Percentiles rank a stretch among this genome's conserved stretches.
phyloP scores from a whole-genome alignment of 2,797 vertebrate species.

The Danio jaintianensis region DNA sequence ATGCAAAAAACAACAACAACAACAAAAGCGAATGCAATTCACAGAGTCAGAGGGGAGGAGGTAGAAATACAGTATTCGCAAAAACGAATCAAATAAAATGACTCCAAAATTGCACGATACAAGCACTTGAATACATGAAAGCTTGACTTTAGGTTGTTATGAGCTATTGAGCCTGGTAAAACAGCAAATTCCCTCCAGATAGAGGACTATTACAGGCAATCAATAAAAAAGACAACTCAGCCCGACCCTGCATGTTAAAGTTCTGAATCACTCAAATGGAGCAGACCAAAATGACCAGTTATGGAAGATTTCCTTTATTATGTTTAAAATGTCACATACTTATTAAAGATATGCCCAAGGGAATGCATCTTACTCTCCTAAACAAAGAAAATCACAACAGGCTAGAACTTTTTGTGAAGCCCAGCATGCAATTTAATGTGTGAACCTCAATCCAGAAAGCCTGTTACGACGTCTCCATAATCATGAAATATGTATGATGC shows the following conservation, averaged over 20 bases:
- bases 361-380: slow-evolving; percentile 8
- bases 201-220: neutral
- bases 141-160: neutral
- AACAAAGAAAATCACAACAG: slow-evolving; percentile 25
- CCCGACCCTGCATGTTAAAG: neutral
- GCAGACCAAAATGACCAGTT: slow-evolving; percentile 12
- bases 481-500: slow-evolving; percentile 33
- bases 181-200: neutral
- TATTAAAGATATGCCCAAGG: slow-evolving; percentile 21
- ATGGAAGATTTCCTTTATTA: slow-evolving; percentile 19
- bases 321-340: slow-evolving; percentile 37
- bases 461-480: slow-evolving; percentile 16
- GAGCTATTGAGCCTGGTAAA: neutral
- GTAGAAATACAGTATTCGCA: too few species aligned
- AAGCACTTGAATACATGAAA: neutral
- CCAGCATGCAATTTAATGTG: neutral
- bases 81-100: neutral
- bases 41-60: too few species aligned
- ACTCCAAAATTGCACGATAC: neutral
- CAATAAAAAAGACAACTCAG: slow-evolving; percentile 1
- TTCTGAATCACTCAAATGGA: neutral
- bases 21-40: neutral
- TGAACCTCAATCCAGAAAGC: neutral
- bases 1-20: neutral
- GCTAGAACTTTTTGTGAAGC: neutral